Base-by-base conservation (phyloP, 2,113 vertebrate genomes). In the Carettochelys insculpta region DNA sequence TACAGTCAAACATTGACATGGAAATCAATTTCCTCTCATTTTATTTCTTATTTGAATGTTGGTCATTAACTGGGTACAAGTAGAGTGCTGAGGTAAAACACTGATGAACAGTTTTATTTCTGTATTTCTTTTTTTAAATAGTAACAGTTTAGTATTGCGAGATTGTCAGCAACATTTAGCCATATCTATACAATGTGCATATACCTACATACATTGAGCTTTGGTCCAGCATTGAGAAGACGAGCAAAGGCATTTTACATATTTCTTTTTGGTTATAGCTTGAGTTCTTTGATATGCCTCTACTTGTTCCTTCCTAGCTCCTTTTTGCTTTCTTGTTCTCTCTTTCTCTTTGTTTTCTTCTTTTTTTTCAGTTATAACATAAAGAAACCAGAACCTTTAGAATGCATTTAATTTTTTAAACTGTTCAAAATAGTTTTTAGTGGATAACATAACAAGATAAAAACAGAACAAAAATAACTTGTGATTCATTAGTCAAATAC, bases 121-220 rank as follows among this genome's bases (percentile, higher is more conserved):
- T 97, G 97, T 97, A 95, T 98, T 97, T 97, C 77, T 97, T 95
- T 93, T 97, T 92, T 97, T 93, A 79, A 97, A 97, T 97, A 98
- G 93, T 98, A 98, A 98, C 98, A 98, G 97, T 98, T 98, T 98
- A 97, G 98, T 98, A 98, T 98, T 99, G 98, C 95, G 78, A 99
- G 99, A 99, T 99, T 99, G 99, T 99, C 99, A 99, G 98, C 98
- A 98, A 98, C 98, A 98, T 98, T 98, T 98, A 99, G 98, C 98
- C 98, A 98, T 98, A 98, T 98, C 98, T 99, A 98, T 98, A 99
- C 98, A 99, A 98, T 99, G 99, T 99, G 99, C 99, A 99, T 98
- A 99, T 99, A 99, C 98, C 98, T 98, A 98, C 97, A 98, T 97
- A 98, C 97, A 98, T 98, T 98, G 98, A 99, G 98, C 99, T 99